phyloP scores from a whole-genome alignment of 2,797 vertebrate genomes.

The Chrosomus eos region DNA sequence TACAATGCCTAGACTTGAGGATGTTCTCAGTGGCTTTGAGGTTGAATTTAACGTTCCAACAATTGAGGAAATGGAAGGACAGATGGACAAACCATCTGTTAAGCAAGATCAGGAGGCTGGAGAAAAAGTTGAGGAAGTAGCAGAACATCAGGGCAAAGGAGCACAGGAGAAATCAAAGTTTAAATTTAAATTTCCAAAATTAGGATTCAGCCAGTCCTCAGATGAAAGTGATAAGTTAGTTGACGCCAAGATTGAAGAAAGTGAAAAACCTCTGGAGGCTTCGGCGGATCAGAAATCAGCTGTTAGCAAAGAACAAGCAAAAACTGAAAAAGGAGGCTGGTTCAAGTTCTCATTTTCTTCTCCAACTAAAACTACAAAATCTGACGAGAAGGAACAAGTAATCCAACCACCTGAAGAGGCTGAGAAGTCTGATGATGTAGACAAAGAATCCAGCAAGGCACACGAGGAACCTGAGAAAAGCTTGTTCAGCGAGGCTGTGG shows the following conservation, averaged over 20 bases:
- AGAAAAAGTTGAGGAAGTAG: constrained; percentile 35
- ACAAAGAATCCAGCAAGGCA: constrained; percentile 70
- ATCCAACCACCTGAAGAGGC: background rate
- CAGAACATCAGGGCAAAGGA: constrained; percentile 57
- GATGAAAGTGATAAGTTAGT: constrained; percentile 61
- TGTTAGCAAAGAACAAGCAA: constrained; percentile 64
- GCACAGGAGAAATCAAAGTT: constrained; percentile 72
- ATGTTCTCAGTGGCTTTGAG: constrained; percentile 71
- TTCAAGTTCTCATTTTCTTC: constrained; percentile 88
- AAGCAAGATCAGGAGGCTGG: constrained; percentile 43
- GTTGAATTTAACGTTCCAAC: constrained; percentile 75
- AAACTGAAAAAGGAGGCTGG: constrained; percentile 82
- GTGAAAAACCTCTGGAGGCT: constrained; percentile 49
- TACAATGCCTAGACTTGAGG: constrained; percentile 75
- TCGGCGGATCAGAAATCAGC: constrained; percentile 56
- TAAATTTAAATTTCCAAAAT: constrained; percentile 79
- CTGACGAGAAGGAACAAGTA: constrained; percentile 53
- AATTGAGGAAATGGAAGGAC: constrained; percentile 64
- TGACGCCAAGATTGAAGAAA: constrained; percentile 35
- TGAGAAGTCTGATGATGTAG: constrained; percentile 32
- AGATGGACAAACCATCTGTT: constrained; percentile 54
- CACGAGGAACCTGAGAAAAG: constrained; percentile 64
- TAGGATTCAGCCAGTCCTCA: constrained; percentile 76
- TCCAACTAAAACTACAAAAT: constrained; percentile 76
- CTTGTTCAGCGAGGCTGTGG: constrained; percentile 56